Evolutionary conservation across 2,113 vertebrate genomes (phyloP), one percentile per base, ranked within the genome.

Genomic region (Carassius gibelio): DNA sequence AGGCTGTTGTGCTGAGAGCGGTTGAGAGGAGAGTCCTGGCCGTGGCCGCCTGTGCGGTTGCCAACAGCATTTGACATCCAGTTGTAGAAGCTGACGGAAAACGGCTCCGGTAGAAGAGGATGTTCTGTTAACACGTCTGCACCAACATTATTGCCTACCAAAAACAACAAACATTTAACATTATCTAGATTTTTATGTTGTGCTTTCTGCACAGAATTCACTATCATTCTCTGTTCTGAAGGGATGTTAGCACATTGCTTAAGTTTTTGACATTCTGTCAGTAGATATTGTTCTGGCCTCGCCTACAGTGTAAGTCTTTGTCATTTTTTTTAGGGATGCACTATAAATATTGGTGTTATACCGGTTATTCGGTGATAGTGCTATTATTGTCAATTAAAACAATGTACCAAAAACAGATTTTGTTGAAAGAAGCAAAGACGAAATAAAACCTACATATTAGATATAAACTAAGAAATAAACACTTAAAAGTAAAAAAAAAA

Each of bases 21-120:
- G 85, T 94, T 95, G 45, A 95, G 89, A 0, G 96, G 96, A 45
- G 97, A 98, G 69, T 99, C 98, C 88, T 99, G 97, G 1, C 93
- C 88, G 0, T 91, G 89, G 5, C 94, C 94, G n/a, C 95, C 96
- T 23, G 95, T 95, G 88, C 97, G 95, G 92, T 97, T 98, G 81
- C 97, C 95, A 87, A 99, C 98, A 26, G 97, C 98, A 74, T 98
- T 97, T 84, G 98, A 99, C 98, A 99, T 99, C 98, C 98, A 99
- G 91, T 99, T 99, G 92, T 99, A 99, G 91, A 99, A 99, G 89
- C 98, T 99, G 94, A 99, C 97, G 2, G 97, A 96, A 13, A 96
- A 97, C 0, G 98, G 98, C 89, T 99, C 97, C 1, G 97, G 95
- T 26, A 99, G 92, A 88, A 99, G 93, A 59, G 98, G 98, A 89